phyloP scores from a whole-genome alignment of 2,113 vertebrate genomes.

The Cyphomyrus discorhynchus region DNA sequence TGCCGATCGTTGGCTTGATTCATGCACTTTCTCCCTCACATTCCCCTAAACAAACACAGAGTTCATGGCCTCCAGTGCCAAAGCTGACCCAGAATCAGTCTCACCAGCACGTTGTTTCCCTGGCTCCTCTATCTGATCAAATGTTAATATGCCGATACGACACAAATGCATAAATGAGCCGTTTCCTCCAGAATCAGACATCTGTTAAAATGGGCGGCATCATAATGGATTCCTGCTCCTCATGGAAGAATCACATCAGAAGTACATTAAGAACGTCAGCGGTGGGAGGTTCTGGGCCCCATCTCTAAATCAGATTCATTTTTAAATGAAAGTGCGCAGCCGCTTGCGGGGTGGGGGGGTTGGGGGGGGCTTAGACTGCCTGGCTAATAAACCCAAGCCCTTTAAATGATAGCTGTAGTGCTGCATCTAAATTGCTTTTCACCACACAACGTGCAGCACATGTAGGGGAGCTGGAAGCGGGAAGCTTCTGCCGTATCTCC shows the following conservation, averaged over 20 bases:
- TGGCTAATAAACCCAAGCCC: conserved; percentile 55
- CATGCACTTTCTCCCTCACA: neutral
- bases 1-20: neutral
- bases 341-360: conserved; percentile 4
- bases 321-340: conserved; percentile 13
- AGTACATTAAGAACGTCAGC: neutral
- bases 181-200: neutral
- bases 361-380: conserved; percentile 41
- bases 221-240: neutral
- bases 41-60: neutral
- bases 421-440: conserved; percentile 67
- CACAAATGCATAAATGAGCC: neutral
- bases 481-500: neutral
- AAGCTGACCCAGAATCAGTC: neutral
- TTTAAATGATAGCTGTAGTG: conserved; percentile 55
- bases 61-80: neutral
- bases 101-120: neutral
- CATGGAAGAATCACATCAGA: conserved; percentile 8
- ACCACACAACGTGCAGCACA: conserved; percentile 30
- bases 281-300: neutral
- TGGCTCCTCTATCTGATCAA: neutral
- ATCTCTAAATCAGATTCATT: neutral
- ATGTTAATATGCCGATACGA: neutral
- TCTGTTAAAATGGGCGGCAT: neutral
- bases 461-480: neutral